Conservation (phyloP, 2,888 invertebrate genomes). For the Schrankia costaestrigalis region DNA sequence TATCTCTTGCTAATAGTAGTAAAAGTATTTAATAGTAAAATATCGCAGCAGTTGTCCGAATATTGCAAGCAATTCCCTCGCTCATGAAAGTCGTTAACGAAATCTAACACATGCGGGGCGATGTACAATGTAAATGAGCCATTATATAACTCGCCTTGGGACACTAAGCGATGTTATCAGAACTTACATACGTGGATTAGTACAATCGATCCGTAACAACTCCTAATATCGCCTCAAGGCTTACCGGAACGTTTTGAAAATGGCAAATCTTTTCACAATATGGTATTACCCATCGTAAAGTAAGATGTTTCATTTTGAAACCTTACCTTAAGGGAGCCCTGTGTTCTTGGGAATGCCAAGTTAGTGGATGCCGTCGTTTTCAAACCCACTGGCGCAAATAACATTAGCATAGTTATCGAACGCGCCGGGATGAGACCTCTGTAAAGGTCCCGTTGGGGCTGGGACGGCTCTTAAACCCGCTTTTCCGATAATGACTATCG, state of each 20-base stretch:
- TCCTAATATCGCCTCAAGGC: conserved; percentile 23
- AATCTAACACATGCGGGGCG: conserved; percentile 29
- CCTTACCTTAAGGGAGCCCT: conserved; percentile 49
- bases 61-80: conserved; percentile 21
- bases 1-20: too few relatives aligned
- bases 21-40: conserved; percentile 23
- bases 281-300: conserved; percentile 45
- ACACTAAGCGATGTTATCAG: conserved; percentile 31
- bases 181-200: conserved; percentile 26
- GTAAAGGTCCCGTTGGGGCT: conserved; percentile 73
- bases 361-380: conserved; percentile 67
- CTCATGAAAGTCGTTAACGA: conserved; percentile 31
- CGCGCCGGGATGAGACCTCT: conserved; percentile 75
- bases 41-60: conserved; percentile 12
- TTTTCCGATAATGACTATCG: conserved; percentile 80
- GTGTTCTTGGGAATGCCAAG: conserved; percentile 56
- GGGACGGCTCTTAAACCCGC: conserved; percentile 76
- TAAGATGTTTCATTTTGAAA: conserved; percentile 53
- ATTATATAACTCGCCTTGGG: conserved; percentile 27
- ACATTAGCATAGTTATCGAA: conserved; percentile 81
- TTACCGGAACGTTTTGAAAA: conserved; percentile 26
- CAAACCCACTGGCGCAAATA: conserved; percentile 76
- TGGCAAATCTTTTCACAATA: conserved; percentile 51
- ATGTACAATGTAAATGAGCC: conserved; percentile 33
- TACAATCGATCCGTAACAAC: conserved; percentile 19